Base-by-base conservation (phyloP, 2,113 vertebrate genomes). In the Daboia siamensis region DNA sequence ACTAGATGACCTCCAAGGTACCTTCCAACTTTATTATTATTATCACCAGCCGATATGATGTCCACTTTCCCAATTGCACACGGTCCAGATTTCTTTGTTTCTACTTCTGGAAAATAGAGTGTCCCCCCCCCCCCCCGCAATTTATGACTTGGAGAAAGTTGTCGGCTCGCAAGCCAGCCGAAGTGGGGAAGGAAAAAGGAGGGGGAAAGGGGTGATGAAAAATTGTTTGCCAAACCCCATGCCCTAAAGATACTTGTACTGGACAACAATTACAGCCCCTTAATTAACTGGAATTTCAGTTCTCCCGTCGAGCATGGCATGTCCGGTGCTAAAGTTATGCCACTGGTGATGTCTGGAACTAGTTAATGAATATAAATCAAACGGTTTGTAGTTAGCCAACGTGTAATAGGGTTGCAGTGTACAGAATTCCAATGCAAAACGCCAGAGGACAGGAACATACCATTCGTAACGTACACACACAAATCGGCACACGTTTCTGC, bases 361-460 rank as follows among this genome's bases (percentile, higher is more conserved):
- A 96, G 98, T 98, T 98, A 98, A 98, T 98, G 98, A 98, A 98
- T 98, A 98, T 98, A 98, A 98, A 98, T 98, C 98, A 98, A 98
- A 98, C 98, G 96, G 98, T 97, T 98, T 98, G 98, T 98, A 98
- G 98, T 98, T 98, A 98, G 97, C 92, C 94, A 98, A 97, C 97
- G 93, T 96, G 97, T 98, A 98, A 97, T 97, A 95, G 97, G 95
- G 94, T 98, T 96, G 96, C 97, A 97, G 97, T 90, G 97, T 97
- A 96, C 95, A 96, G 97, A 98, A 98, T 98, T 98, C 97, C 98
- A 98, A 97, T 97, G 97, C 93, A 95, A 97, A 98, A 94, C 61
- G 98, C 98, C 98, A 29, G 95, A 93, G 97, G 98, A 97, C 96
- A 98, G 97, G 97, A 98, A 97, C 97, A 97, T 97, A 95, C 95